Evolutionary conservation across 2,888 invertebrate genomes (phyloP).

Genomic region (Cantharis rufa): DNA sequence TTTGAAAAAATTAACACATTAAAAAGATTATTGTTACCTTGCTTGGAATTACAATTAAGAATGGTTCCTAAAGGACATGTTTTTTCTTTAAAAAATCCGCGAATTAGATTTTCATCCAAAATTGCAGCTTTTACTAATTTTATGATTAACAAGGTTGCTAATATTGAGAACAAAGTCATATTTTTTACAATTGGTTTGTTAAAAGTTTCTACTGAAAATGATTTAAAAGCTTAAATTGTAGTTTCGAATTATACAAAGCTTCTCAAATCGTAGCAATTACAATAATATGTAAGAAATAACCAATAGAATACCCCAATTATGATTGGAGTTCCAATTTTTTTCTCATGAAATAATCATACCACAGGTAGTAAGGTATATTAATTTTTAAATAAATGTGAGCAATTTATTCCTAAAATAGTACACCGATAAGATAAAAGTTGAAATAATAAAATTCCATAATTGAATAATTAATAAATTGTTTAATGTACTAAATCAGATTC

Average conservation of each 20-base stretch:
- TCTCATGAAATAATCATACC: not conserved
- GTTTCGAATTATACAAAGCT: not conserved
- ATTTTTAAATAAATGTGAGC: not conserved
- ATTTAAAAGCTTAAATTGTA: too few species aligned
- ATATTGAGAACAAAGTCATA: not conserved
- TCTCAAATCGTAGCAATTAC: not conserved
- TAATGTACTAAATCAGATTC: not conserved
- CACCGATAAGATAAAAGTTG: not conserved
- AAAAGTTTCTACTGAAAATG: too few species aligned
- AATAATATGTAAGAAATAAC: not conserved
- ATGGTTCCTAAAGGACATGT: not conserved
- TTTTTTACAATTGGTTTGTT: not conserved
- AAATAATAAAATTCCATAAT: not conserved
- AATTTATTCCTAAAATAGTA: not conserved
- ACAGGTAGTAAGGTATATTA: not conserved
- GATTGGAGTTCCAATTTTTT: not conserved
- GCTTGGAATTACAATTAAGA: conserved; percentile 5
- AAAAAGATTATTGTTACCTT: not conserved
- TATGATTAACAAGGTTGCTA: not conserved
- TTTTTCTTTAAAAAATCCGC: conserved; percentile 4
- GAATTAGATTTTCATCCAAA: not conserved
- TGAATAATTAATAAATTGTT: not conserved
- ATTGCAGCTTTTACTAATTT: not conserved
- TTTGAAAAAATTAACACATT: too few species aligned
- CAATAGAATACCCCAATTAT: not conserved